Evolutionary conservation across 2,888 invertebrate species (phyloP), one percentile per base, ranked within the genome.

Genomic region (Andrena marginata): DNA sequence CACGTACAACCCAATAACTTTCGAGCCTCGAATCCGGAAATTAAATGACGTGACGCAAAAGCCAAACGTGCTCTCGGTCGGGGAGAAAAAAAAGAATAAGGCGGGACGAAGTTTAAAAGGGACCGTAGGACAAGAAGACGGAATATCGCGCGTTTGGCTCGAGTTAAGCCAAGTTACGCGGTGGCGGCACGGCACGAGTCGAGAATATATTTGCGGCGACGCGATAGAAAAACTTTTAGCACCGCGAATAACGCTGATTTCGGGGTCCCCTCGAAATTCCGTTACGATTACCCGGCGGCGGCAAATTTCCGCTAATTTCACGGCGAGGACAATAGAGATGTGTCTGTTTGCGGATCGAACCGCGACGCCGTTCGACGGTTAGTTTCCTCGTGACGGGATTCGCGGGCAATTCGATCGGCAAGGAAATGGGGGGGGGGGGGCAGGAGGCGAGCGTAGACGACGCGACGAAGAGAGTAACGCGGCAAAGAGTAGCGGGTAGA

Each of bases 21-120:
- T 83, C 71, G 64, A 72, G 80, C 77, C 77, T 79, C 80, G 76
- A 81, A 77, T 42, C 84, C 89, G 87, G 89, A 89, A 89, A 89
- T 89, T 86, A 87, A 89, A 74, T 85, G 89, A 89, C 89, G 88
- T 89, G 87, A 87, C 86, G 85, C 77, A 82, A 74, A 88, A 88
- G 82, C 64, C 62, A 86, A 86, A 71, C 77, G 77, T 56, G 74
- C 26, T 54, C 26, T 5, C 56, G 16, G 33, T 23, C 48, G 54
- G 29, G 16, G n/a, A n/a, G 10, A 60, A 63, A 63, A 68, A 74
- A 60, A 63, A 63, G 65, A 74, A 73, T 74, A 49, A 51, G 70
- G 31, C 7, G n/a, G 8, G 42, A 56, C 56, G 65, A 79, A 77
- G 78, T 86, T 87, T 87, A 80, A 86, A 84, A 75, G 63, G 70